Base-by-base conservation (phyloP, 2,113 vertebrate genomes). In the Archocentrus centrarchus region DNA sequence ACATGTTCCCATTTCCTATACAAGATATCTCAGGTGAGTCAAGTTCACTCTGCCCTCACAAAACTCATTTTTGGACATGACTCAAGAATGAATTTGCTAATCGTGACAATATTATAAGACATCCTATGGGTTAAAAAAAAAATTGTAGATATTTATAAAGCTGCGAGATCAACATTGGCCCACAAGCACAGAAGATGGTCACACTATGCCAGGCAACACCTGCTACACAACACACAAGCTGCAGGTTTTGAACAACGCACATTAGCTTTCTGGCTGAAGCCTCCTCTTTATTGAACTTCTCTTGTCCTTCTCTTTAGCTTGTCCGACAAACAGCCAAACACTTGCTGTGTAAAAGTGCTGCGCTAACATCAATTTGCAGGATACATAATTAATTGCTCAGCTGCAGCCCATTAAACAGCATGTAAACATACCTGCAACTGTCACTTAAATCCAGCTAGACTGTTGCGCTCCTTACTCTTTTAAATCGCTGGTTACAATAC, bases 401-500 rank as follows among this genome's bases (percentile, higher is more conserved):
- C 76, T 79, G 76, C 76, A 61, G 30, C 58, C 59, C 57, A 84
- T 60, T 27, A 78, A 84, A 79, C 44, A 55, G 41, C 32, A 37
- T 73, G 17, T 73, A 73, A 73, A 73, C 44, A 20, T 53, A 68
- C 30, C 55, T 50, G 58, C 39, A 77, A 77, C 66, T 55, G 82
- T 55, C 82, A 70, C 41, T 37, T 9, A 32, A 78, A 35, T 39
- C 37, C 55, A 53, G 27, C 50, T 53, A 78, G 27, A 53, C 20
- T 55, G 24, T 6, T 63, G 44, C 27, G 17, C 27, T 7, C 2
- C 30, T 55, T 27, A 9, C 15, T 53, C 32, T 37, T 59, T 22
- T 10, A 44, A 68, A 7, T 47, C 14, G 59, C 14, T 17, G 30
- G 53, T 64, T 22, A 76, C 20, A 83, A 70, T 11, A 20, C 75